These are phyloP conservation scores for Pseudomyrmex dendroicus DNA, from an alignment of 1,140 invertebrate species.

Conservation along the genomic window DNA sequence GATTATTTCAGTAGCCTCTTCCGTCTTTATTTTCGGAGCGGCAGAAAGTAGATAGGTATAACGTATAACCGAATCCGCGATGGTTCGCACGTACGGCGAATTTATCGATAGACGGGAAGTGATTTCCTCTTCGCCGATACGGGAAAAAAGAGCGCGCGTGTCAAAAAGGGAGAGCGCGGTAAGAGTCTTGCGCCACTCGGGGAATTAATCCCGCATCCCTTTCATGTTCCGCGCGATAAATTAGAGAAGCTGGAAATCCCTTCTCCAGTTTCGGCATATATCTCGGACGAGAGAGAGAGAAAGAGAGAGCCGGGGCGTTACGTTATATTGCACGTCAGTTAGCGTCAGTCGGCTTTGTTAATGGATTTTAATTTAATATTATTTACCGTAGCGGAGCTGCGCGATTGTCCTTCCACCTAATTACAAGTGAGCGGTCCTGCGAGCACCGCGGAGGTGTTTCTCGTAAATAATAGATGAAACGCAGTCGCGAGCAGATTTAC, in stretches of 20 bases:
- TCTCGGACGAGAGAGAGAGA: neutral
- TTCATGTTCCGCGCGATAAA: constrained; percentile 5
- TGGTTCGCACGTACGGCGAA: too few relatives aligned
- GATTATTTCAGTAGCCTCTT: constrained; percentile 15
- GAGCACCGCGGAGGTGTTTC: neutral
- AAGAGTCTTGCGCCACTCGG: neutral
- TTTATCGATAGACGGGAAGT: too few relatives aligned
- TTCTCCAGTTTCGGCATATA: constrained; percentile 50
- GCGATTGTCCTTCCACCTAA: constrained; percentile 19
- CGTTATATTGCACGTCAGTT: constrained; percentile 37
- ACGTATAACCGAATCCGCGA: too few relatives aligned
- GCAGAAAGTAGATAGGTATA: too few relatives aligned
- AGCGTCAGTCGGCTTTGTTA: constrained; percentile 50
- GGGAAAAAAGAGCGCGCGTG: neutral
- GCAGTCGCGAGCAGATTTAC: neutral
- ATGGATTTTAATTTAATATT: constrained; percentile 70
- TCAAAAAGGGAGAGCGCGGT: neutral
- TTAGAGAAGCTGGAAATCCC: constrained; percentile 1
- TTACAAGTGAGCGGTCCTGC: constrained; percentile 22
- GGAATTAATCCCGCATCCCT: constrained; percentile 16
- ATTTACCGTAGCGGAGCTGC: constrained; percentile 32
- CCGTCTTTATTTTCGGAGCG: neutral
- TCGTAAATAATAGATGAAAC: constrained; percentile 59
- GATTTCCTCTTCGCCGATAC: neutral
- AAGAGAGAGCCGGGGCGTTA: neutral